A percentile compares a stretch with the other conserved stretches of the same genome.
Evolutionary conservation across 2,113 vertebrate genomes (phyloP).

Genomic region (Chelonoidis abingdonii): DNA sequence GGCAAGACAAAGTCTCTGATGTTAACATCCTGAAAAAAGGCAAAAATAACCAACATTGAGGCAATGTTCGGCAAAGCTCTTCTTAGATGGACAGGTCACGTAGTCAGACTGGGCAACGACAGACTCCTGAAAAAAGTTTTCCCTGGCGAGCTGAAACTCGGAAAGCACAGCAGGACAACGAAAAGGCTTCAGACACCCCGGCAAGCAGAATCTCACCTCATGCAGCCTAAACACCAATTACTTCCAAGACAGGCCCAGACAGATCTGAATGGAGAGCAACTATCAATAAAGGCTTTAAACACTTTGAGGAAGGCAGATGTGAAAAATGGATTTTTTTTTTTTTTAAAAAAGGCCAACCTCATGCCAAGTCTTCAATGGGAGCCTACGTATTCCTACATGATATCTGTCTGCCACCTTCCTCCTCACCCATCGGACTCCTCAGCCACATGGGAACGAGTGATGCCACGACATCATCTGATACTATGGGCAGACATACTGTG

Average conservation of each 20-base stretch:
- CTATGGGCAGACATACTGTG: no score
- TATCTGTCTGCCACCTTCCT: not conserved
- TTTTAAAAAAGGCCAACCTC: not conserved
- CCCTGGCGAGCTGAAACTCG: not conserved
- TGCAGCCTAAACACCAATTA: not conserved
- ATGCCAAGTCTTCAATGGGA: not conserved
- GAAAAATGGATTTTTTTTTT: not conserved
- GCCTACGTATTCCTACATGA: no score
- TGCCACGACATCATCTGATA: no score
- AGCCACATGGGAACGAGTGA: no score
- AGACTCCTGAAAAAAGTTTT: not conserved
- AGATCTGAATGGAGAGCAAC: not conserved
- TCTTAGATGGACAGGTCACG: not conserved
- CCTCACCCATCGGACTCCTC: not conserved
- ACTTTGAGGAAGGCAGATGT: not conserved
- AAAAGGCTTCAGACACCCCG: not conserved
- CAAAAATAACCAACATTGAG: not conserved
- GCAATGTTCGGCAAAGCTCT: not conserved
- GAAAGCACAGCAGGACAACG: not conserved
- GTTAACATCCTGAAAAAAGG: not conserved
- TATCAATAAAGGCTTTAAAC: not conserved
- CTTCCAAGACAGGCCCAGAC: not conserved
- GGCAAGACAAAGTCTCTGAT: not conserved
- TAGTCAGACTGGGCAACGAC: no score
- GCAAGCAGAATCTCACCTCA: not conserved